phyloP scores from a whole-genome alignment of 1,140 invertebrate species.

The Frieseomelitta varia region DNA sequence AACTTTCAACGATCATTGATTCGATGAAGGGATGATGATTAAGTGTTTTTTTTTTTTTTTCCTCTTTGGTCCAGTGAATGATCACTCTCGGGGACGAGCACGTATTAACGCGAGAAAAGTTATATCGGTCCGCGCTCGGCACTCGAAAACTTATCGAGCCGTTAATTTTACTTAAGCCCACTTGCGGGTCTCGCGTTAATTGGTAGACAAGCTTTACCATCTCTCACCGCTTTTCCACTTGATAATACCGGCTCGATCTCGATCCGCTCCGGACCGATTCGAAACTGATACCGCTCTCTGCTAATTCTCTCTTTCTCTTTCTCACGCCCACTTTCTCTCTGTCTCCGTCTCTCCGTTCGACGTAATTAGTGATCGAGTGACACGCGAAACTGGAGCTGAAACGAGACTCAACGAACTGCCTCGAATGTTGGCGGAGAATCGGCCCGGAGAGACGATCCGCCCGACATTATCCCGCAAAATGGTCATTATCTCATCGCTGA shows the following conservation, averaged over 20 bases:
- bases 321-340: not conserved
- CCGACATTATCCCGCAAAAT: slow-evolving; percentile 14
- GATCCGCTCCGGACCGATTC: not conserved
- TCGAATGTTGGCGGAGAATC: not conserved
- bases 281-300: not conserved
- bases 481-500: slow-evolving; percentile 17
- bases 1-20: not conserved
- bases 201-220: not conserved
- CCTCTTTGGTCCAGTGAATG: not conserved
- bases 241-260: not conserved
- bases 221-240: not conserved
- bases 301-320: not conserved
- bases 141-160: slow-evolving; percentile 1
- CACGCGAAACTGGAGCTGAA: not conserved
- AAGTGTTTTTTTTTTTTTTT: not conserved
- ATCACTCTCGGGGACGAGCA: not conserved
- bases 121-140: not conserved
- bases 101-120: not conserved
- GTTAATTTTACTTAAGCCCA: slow-evolving; percentile 5
- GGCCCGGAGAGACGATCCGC: not conserved
- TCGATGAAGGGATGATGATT: not conserved
- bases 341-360: not conserved
- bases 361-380: not conserved
- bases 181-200: not conserved
- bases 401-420: slow-evolving; percentile 13